phyloP scores from a whole-genome alignment of 2,888 invertebrate genomes.

The Scaptomyza cyrtandrae region DNA sequence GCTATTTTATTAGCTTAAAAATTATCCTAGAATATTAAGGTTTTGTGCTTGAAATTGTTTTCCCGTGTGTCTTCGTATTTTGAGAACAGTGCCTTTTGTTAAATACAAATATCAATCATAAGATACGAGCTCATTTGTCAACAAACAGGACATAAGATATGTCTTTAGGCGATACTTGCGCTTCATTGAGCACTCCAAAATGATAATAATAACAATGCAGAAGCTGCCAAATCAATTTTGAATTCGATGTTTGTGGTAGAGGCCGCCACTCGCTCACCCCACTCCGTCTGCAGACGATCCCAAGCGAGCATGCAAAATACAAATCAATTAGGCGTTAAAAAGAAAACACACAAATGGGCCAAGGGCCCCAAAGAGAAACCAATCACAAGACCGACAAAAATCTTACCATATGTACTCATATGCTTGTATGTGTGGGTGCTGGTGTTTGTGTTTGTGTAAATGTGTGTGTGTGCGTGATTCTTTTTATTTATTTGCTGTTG shows the following conservation, averaged over 20 bases:
- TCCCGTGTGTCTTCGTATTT: constrained; percentile 13
- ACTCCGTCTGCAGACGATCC: constrained; percentile 39
- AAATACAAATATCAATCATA: constrained; percentile 52
- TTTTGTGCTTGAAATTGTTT: constrained; percentile 5
- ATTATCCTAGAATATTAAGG: constrained; percentile 3
- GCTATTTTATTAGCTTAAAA: not conserved
- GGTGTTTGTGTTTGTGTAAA: not conserved
- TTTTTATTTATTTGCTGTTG: constrained; percentile 49
- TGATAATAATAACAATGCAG: constrained; percentile 39
- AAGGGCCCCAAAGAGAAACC: constrained; percentile 6
- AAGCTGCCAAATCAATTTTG: constrained; percentile 44
- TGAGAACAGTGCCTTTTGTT: constrained; percentile 27
- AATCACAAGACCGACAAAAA: constrained; percentile 26
- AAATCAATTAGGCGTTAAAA: constrained; percentile 76
- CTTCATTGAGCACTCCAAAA: constrained; percentile 52
- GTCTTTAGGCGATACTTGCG: constrained; percentile 48
- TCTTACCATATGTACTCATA: constrained; percentile 28
- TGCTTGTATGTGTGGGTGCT: not conserved
- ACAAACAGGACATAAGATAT: constrained; percentile 57
- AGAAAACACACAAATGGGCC: constrained; percentile 46
- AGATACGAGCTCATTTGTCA: constrained; percentile 57
- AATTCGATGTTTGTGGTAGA: constrained; percentile 19
- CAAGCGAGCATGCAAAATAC: constrained; percentile 63
- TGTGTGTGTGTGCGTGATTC: constrained; percentile 11
- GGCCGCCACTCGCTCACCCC: too few species aligned